These are phyloP conservation scores for Eira barbara DNA, from an alignment of 2,113 vertebrate genomes.

Conservation along the genomic window DNA sequence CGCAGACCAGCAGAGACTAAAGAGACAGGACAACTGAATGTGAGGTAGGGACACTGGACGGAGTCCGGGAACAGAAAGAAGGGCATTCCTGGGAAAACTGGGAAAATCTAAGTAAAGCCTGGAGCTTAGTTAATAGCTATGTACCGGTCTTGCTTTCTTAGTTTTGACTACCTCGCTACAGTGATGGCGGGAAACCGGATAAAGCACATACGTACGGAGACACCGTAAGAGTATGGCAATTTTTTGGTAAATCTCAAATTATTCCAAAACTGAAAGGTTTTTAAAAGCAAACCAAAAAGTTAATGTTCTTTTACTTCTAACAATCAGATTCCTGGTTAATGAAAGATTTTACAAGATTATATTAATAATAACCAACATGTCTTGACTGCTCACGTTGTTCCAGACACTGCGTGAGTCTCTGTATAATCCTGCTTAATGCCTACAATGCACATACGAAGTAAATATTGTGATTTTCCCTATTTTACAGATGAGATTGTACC, in stretches of 20 bases:
- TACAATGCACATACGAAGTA: not conserved
- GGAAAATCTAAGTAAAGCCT: not conserved
- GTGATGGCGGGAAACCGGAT: not conserved
- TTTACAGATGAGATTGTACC: not conserved
- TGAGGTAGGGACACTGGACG: not conserved
- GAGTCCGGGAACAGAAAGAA: not conserved
- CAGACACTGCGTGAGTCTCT: not conserved
- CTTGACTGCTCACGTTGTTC: not conserved
- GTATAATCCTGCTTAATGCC: not conserved
- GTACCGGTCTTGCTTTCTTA: not conserved
- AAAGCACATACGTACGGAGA: fast-evolving
- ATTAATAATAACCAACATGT: not conserved
- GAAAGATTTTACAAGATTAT: not conserved
- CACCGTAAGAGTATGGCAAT: not conserved
- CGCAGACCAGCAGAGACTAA: not conserved
- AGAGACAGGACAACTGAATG: not conserved
- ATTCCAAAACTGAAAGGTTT: not conserved
- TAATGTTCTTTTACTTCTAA: conserved; percentile 1
- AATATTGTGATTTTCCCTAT: not conserved
- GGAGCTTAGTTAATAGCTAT: not conserved
- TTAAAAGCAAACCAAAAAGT: not conserved
- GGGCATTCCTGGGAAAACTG: not conserved
- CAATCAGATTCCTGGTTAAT: not conserved
- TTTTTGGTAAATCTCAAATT: not conserved
- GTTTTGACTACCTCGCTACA: not conserved